Evolutionary conservation across 2,888 invertebrate species (phyloP), one percentile per base, ranked within the genome.

Genomic region (Petrolisthes cinctipes): DNA sequence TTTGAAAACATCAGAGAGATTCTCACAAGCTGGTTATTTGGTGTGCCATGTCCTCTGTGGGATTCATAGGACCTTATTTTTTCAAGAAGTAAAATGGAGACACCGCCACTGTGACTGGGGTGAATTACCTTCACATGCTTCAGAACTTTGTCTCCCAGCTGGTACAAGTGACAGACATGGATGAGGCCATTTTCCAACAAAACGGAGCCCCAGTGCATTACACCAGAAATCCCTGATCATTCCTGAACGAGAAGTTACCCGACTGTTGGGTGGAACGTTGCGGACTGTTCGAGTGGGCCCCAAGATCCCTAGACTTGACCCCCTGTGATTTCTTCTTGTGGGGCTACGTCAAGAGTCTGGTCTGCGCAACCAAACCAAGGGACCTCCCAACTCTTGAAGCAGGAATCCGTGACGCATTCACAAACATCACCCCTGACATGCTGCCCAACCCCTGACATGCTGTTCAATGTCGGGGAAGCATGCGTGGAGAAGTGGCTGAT

Each of bases 351-450:
- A 75, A 75, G 75, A 75, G 23, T 23, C 14, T 7, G 66, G 66
- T 7, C 66, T 66, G 14, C 66, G 20, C 75, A 17, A 17, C 75
- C 20, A 23, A 23, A 20, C 23, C 75, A 75, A 17, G 23, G 23
- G 75, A 75, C 20, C 20, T 75, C 23, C 75, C 75, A 17, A 75
- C 75, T 20, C 75, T 75, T 20, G 75, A 75, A 75, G 75, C n/a
- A 20, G 20, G 75, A 75, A 75, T 75, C 75, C n/a, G 75, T 20
- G 23, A 75, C 23, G 75, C 75, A 20, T 75, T 7, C 23, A 75
- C 75, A 20, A 20, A 17, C 23, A 23, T 75, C 23, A 17, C 75
- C n/a, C 75, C 75, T 23, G 75, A 75, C n/a, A 75, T n/a, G n/a
- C n/a, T n/a, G n/a, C n/a, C n/a, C n/a, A n/a, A n/a, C n/a, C n/a